Base-by-base conservation (phyloP, 1,140 invertebrate genomes). In the Zaprionus lachaisei region DNA sequence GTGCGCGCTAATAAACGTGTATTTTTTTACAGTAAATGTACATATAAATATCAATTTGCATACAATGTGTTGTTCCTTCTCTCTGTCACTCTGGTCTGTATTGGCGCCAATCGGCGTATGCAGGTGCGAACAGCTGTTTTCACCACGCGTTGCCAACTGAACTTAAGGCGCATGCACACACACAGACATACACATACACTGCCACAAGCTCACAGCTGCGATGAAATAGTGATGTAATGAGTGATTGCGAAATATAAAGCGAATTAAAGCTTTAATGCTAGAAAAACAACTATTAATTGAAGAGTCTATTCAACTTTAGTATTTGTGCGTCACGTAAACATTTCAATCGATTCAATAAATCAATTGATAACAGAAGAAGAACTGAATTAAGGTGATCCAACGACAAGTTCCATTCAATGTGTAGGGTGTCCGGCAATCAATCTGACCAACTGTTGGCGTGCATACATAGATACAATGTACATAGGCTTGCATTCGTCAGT, bases 1-100 rank as follows among this genome's bases (percentile, higher is more conserved):
- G 71, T 76, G 78, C 75, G 84, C 85, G 84, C 84, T 89, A 87
- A 89, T 90, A 89, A 89, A 90, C 72, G 81, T 89, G 84, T 90
- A 80, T 81, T 90, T 87, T 87, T 90, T 89, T 84, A 89, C 72
- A 84, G 76, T 76, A 51, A 22, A 51, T 47, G n/a, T 47, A 47
- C 47, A 79, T 80, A 72, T 58, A 67, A 64, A 62, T 20, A 49
- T 65, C 49, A 71, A 72, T 54, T 67, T 75, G 55, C 54, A 49
- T 28, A 41, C 34, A 62, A 34, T 22, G 20, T 63, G 11, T 31
- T 49, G n/a, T 73, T 49, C 34, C 6, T n/a, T 67, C 51, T 17
- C 12, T 17, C 14, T 49, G 12, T 31, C 6, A 15, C 24, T 28
- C 2, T n/a, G 37, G 24, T 41, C n/a, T 17, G 6, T 31, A 26